These are phyloP conservation scores for Hexactinellida sp. DNA, from an alignment of 37 sponge, comb jelly and placozoan genomes.

Conservation along the genomic window DNA sequence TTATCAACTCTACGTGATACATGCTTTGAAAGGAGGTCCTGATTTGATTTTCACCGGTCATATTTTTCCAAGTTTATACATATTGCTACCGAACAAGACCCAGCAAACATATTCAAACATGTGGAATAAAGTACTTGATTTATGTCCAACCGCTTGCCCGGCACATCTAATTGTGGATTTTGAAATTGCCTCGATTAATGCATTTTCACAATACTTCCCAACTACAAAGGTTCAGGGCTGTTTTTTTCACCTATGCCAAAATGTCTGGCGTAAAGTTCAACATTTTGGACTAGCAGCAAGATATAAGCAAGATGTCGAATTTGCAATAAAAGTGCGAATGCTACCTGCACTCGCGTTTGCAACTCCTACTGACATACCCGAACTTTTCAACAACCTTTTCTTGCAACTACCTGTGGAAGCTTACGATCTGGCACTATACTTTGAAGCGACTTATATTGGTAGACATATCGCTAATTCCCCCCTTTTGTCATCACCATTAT, in stretches of 20 bases:
- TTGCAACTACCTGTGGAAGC: conserved; percentile 19
- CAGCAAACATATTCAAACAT: not conserved
- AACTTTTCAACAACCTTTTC: conserved; percentile 4
- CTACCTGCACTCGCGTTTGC: conserved; percentile 16
- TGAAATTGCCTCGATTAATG: not conserved
- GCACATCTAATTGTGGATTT: not conserved
- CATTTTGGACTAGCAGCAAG: conserved; percentile 11
- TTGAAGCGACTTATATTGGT: conserved; percentile 9
- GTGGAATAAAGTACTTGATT: not conserved
- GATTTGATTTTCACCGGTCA: not conserved
- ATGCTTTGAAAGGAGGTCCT: conserved; percentile 4
- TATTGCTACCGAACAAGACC: not conserved
- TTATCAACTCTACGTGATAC: conserved; percentile 12
- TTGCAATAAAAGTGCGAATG: conserved; percentile 13
- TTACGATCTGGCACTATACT: conserved; percentile 6
- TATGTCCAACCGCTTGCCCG: conserved; percentile 19
- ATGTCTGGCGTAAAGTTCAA: conserved; percentile 14
- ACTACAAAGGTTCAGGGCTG: not conserved
- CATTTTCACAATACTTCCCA: not conserved
- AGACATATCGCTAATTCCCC: too few relatives aligned
- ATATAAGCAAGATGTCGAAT: conserved; percentile 3
- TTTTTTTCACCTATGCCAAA: not conserved
- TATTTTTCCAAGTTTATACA: not conserved
- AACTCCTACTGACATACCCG: conserved; percentile 8
- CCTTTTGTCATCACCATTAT: not conserved